A percentile compares a stretch with the other conserved stretches of the same genome.
These are phyloP conservation scores for Acromyrmex charruanus DNA, from an alignment of 1,140 invertebrate genomes.

Conservation along the genomic window DNA sequence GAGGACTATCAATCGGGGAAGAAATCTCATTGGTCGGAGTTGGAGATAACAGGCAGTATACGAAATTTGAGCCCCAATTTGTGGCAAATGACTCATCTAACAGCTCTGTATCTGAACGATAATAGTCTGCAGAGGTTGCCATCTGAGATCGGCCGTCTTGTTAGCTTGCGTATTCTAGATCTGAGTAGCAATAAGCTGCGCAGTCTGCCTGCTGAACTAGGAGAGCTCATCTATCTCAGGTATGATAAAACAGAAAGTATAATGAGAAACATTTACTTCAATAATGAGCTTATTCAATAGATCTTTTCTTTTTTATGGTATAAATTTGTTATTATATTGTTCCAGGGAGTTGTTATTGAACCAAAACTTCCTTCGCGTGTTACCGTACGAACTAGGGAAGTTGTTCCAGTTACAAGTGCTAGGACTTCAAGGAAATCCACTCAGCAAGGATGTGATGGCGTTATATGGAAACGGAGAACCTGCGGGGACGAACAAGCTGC, in stretches of 20 bases:
- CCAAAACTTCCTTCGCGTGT: slow-evolving; percentile 96
- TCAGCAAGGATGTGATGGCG: slow-evolving; percentile 96
- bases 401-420: slow-evolving; percentile 97
- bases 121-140: slow-evolving; percentile 96
- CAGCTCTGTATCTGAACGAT: slow-evolving; percentile 97
- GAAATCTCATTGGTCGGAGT: slow-evolving; percentile 94
- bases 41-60: slow-evolving; percentile 93
- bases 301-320: not conserved
- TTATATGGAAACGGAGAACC: slow-evolving; percentile 93
- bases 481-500: slow-evolving; percentile 97
- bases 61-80: slow-evolving; percentile 96
- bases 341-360: slow-evolving; percentile 96
- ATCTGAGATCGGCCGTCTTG: slow-evolving; percentile 94
- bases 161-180: slow-evolving; percentile 95
- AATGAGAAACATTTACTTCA: not conserved
- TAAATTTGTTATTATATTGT: slow-evolving; percentile 75
- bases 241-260: slow-evolving; percentile 80
- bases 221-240: slow-evolving; percentile 97
- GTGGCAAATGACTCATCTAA: slow-evolving; percentile 96
- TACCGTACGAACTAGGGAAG: slow-evolving; percentile 99
- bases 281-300: not conserved
- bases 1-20: slow-evolving; percentile 96
- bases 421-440: slow-evolving; percentile 97
- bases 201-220: slow-evolving; percentile 97
- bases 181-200: slow-evolving; percentile 97